Base-by-base conservation (phyloP, 1,140 invertebrate species). In the Scaptomyza graminum region DNA sequence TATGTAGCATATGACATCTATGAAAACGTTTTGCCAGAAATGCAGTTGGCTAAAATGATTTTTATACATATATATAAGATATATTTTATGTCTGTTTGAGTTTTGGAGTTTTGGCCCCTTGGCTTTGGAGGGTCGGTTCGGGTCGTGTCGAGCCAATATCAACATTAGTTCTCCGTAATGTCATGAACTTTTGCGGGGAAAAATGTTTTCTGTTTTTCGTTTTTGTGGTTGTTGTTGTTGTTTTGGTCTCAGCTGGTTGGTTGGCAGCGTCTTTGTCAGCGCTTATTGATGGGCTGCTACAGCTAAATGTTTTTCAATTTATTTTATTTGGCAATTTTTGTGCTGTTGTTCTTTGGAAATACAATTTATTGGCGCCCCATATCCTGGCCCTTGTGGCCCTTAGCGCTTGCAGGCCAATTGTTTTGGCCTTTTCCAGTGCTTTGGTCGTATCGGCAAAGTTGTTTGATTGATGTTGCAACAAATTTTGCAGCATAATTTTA, bases 301-400 rank as follows among this genome's bases (percentile, higher is more conserved):
- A 67, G 82, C 82, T 83, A 87, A 88, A 85, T 88, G 82, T 83
- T 87, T 87, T 87, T 87, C 82, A 88, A 87, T 87, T 87, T 87
- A 87, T 87, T 87, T 87, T 84, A 81, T 85, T 79, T 79, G 47
- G 15, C 49, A 47, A 16, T 66, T 59, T 77, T 51, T 54, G 15
- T 41, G 55, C 16, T 28, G 52, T 46, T 31, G 12, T 31, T 25
- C 37, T 16, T 34, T 25, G 39, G 12, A 46, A 73, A 74, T 65
- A 77, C 71, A 88, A 87, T 87, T 87, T 88, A 87, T 87, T 84
- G 82, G 72, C 75, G 70, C 63, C 66, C 55, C 71, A 71, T 82
- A 31, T 65, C 44, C 66, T 75, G 72, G 68, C 67, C 37, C n/a
- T 54, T 52, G 52, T 72, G 57, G 65, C 66, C 59, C 44, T 59